Evolutionary conservation across 2,888 invertebrate genomes (phyloP).

Genomic region (Podotricha telesiphe): DNA sequence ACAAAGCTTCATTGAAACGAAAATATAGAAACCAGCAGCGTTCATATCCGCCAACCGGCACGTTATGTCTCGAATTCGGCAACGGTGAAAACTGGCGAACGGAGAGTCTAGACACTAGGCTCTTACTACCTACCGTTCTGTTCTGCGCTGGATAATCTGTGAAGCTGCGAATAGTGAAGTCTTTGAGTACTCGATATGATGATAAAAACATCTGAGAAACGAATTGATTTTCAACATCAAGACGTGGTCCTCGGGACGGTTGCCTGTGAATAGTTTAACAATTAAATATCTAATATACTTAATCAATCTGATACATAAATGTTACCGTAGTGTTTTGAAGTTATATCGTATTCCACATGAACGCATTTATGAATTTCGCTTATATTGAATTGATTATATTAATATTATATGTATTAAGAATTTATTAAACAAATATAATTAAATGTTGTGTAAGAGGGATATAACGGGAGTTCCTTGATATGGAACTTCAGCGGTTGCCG

Average conservation of each 20-base stretch:
- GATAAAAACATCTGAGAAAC: background rate
- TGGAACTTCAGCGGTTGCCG: slow-evolving; percentile 3
- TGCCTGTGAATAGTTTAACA: background rate
- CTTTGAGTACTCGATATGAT: background rate
- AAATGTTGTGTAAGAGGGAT: slow-evolving; percentile 12
- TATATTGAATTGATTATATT: slow-evolving; percentile 17
- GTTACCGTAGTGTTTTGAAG: slow-evolving; percentile 13
- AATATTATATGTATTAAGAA: slow-evolving; percentile 23
- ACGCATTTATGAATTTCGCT: slow-evolving; percentile 14
- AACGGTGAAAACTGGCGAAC: too few relatives aligned
- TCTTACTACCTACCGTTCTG: too few relatives aligned
- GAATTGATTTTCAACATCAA: background rate
- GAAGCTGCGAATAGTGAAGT: background rate
- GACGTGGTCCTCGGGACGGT: background rate
- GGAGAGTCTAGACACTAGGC: too few relatives aligned
- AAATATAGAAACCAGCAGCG: background rate
- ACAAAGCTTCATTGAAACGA: background rate
- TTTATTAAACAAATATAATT: slow-evolving; percentile 9
- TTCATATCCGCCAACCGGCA: too few relatives aligned
- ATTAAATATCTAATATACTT: background rate
- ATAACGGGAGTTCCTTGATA: background rate
- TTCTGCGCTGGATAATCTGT: too few relatives aligned
- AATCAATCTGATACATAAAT: slow-evolving; percentile 12
- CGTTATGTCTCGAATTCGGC: too few relatives aligned
- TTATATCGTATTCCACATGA: slow-evolving; percentile 16